Conservation (phyloP, 2,888 invertebrate species). For the Pachymerium ferrugineum region DNA sequence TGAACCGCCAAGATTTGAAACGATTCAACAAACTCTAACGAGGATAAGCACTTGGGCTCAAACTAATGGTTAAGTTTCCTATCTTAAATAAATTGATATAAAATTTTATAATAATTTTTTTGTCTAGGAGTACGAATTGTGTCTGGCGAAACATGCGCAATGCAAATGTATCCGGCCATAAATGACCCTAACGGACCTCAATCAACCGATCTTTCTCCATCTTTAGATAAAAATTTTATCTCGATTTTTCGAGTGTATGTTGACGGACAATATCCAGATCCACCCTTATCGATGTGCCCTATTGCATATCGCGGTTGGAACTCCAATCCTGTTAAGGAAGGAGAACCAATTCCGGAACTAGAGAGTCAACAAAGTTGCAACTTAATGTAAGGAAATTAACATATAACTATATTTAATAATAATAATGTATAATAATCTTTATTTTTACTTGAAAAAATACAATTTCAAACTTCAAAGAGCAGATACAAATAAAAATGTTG, state of each 20-base stretch:
- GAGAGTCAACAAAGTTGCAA: too few species aligned
- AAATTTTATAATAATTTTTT: neutral
- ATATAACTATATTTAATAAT: too few species aligned
- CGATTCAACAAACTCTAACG: constrained; percentile 29
- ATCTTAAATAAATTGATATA: neutral
- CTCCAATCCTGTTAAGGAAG: constrained; percentile 24
- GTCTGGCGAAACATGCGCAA: constrained; percentile 23
- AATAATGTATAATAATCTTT: too few species aligned
- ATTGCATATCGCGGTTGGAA: constrained; percentile 29
- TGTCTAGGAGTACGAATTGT: constrained; percentile 27
- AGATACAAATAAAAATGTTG: too few species aligned
- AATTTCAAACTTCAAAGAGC: too few species aligned
- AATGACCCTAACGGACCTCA: constrained; percentile 28
- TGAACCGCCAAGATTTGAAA: constrained; percentile 17
- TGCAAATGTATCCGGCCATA: constrained; percentile 30
- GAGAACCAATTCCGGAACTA: too few species aligned
- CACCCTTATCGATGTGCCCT: constrained; percentile 31
- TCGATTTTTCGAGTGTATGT: constrained; percentile 30
- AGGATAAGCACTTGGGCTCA: constrained; percentile 29
- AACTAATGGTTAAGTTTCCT: neutral
- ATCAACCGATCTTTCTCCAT: constrained; percentile 4
- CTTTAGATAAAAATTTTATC: constrained; percentile 29
- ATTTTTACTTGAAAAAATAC: too few species aligned
- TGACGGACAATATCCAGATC: constrained; percentile 29
- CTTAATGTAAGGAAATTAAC: too few species aligned